These are phyloP conservation scores for Nasonia oneida DNA, from an alignment of 2,888 invertebrate genomes.

Conservation along the genomic window DNA sequence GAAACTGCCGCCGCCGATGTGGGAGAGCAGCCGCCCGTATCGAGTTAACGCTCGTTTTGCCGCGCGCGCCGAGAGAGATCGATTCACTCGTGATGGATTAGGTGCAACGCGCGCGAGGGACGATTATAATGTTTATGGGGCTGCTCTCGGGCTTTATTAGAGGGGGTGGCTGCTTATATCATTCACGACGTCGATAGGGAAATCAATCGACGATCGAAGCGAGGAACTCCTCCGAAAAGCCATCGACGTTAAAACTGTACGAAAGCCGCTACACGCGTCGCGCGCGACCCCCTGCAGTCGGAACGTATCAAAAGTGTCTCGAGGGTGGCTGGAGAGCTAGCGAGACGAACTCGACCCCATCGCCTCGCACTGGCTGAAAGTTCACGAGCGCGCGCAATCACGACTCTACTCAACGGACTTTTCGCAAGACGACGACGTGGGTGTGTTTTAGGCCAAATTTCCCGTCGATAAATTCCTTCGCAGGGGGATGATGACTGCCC, in stretches of 20 bases:
- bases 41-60: neutral
- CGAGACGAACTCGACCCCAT: conserved; percentile 22
- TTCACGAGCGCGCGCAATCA: conserved; percentile 19
- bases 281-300: neutral
- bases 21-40: neutral
- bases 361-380: neutral
- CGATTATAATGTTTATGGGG: conserved; percentile 8
- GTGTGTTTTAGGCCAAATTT: conserved; percentile 36
- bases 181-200: neutral
- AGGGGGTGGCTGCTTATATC: neutral
- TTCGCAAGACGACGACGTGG: neutral
- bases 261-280: neutral
- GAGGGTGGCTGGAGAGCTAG: neutral
- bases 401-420: neutral
- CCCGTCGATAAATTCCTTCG: conserved; percentile 51
- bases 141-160: neutral
- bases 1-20: neutral
- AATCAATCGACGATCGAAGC: neutral
- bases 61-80: neutral
- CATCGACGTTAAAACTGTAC: neutral
- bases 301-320: conserved; percentile 11
- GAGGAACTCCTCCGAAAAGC: neutral
- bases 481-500: conserved; percentile 22
- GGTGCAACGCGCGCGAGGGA: neutral
- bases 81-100: conserved; percentile 11